Conservation (phyloP, 2,888 invertebrate genomes). For the Allolobophora icterica region DNA sequence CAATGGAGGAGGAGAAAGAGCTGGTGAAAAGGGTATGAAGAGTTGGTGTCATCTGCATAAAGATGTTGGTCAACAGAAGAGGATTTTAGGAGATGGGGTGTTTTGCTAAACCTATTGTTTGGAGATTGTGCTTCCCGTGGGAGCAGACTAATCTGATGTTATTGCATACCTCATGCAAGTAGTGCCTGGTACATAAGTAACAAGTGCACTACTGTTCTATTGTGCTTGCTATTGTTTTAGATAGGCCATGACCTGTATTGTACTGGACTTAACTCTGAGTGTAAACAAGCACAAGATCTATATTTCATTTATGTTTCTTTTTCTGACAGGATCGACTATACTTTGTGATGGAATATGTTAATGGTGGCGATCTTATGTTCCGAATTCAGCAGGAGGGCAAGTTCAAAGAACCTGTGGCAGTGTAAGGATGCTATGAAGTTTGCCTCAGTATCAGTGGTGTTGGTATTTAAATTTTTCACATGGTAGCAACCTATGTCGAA, state of each 20-base stretch:
- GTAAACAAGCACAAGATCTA: background rate
- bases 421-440: slow-evolving; percentile 74
- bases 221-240: background rate
- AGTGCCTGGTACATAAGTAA: too few species aligned
- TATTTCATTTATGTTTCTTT: background rate
- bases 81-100: too few species aligned
- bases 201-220: background rate
- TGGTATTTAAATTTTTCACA: background rate
- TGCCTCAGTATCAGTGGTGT: background rate
- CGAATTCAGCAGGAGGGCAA: slow-evolving; percentile 99
- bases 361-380: slow-evolving; percentile 99
- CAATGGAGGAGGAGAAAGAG: too few species aligned
- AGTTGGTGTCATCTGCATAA: too few species aligned
- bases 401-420: slow-evolving; percentile 99
- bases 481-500: background rate
- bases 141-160: background rate
- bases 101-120: background rate
- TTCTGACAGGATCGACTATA: slow-evolving; percentile 86
- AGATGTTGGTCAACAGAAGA: too few species aligned
- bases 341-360: slow-evolving; percentile 99
- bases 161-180: background rate
- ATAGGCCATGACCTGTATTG: background rate
- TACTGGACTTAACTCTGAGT: background rate
- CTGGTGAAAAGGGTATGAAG: too few species aligned
- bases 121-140: background rate